Percentiles rank a stretch among this genome's conserved stretches.
These are phyloP conservation scores for Trachelus troglodyta DNA, from an alignment of 2,888 invertebrate species.

Conservation along the genomic window DNA sequence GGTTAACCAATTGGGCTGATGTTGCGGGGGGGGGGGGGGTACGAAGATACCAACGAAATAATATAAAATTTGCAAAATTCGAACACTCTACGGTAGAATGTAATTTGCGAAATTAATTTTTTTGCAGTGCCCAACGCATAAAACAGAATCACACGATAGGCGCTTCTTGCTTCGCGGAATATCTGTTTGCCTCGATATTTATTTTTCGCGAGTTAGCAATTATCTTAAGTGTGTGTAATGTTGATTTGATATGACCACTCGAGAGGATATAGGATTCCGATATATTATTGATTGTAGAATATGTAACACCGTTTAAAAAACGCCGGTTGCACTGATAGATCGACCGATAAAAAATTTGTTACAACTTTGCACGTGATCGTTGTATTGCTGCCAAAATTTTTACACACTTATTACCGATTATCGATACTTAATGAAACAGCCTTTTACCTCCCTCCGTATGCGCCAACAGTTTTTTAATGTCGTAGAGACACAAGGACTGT, in stretches of 20 bases:
- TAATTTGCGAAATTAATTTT: too few relatives aligned
- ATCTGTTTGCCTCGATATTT: not conserved
- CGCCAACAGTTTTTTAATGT: not conserved
- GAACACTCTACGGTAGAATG: too few relatives aligned
- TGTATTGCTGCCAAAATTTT: not conserved
- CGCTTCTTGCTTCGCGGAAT: not conserved
- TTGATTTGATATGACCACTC: not conserved
- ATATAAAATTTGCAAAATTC: too few relatives aligned
- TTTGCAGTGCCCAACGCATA: not conserved
- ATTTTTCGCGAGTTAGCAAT: not conserved
- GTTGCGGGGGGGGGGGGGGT: too few relatives aligned
- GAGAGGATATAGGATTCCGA: not conserved
- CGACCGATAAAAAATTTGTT: not conserved
- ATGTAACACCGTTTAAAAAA: not conserved
- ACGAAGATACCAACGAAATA: too few relatives aligned
- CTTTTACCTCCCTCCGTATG: not conserved
- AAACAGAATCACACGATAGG: not conserved
- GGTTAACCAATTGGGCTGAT: too few relatives aligned
- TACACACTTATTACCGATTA: not conserved
- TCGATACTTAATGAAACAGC: not conserved
- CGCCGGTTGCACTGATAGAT: not conserved
- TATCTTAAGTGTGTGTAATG: not conserved
- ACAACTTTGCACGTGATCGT: not conserved
- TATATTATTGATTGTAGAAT: not conserved
- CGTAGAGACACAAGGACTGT: not conserved